These are phyloP conservation scores for Lycodopsis pacificus DNA, from an alignment of 2,797 vertebrate genomes.

Conservation along the genomic window DNA sequence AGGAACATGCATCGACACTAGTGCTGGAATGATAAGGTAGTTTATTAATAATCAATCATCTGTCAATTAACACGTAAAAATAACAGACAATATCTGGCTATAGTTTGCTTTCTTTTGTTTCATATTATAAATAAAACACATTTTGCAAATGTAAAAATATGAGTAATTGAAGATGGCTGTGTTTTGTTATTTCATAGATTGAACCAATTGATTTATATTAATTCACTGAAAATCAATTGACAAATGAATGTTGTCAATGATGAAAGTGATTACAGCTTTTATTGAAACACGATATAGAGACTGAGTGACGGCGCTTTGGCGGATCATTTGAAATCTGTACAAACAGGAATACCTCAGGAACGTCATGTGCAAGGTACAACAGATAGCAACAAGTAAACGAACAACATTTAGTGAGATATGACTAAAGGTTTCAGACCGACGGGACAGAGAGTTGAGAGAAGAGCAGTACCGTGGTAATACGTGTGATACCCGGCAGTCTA, in stretches of 20 bases:
- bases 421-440: neutral
- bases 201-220: neutral
- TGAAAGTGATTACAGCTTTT: neutral
- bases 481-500: neutral
- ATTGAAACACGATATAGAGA: neutral
- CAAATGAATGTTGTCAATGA: neutral
- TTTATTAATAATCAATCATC: neutral
- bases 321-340: neutral
- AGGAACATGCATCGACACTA: neutral
- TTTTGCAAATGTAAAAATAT: neutral
- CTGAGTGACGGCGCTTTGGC: neutral
- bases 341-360: neutral
- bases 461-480: neutral
- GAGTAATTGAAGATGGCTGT: neutral
- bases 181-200: neutral
- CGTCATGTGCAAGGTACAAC: conserved; percentile 10
- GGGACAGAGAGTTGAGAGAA: neutral
- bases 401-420: conserved; percentile 16
- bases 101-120: neutral
- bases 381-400: conserved; percentile 10
- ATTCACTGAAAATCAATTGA: neutral
- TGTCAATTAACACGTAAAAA: neutral
- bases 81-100: neutral
- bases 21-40: neutral
- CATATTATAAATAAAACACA: neutral